Conservation (phyloP, 2,888 invertebrate genomes). For the Gymnoscelis rufifasciata region DNA sequence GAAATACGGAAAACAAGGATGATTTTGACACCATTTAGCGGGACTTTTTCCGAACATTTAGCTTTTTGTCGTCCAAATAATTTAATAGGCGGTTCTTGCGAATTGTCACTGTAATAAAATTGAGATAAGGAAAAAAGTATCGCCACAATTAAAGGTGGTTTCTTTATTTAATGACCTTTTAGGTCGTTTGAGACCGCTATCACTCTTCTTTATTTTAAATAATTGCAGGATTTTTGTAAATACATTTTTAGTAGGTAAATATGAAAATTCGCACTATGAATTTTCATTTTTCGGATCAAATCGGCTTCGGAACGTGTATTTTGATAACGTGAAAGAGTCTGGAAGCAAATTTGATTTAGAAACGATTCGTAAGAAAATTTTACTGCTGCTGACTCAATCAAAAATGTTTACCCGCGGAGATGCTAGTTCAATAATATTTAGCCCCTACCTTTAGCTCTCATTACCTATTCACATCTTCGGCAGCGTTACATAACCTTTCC, state of each 20-base stretch:
- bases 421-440: constrained; percentile 53
- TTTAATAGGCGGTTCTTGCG: constrained; percentile 63
- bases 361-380: constrained; percentile 32
- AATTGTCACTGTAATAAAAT: constrained; percentile 71
- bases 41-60: constrained; percentile 34
- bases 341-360: too few relatives aligned
- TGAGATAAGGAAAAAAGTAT: constrained; percentile 67
- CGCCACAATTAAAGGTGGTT: constrained; percentile 63
- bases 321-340: too few relatives aligned
- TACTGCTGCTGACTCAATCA: constrained; percentile 50
- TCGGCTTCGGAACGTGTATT: too few relatives aligned
- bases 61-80: constrained; percentile 44
- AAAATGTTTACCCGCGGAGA: constrained; percentile 58
- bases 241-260: too few relatives aligned
- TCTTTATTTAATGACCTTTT: constrained; percentile 50
- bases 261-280: too few relatives aligned
- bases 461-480: constrained; percentile 38
- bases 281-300: too few relatives aligned
- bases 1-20: constrained; percentile 50
- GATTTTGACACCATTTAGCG: constrained; percentile 57
- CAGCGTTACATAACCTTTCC: constrained; percentile 23
- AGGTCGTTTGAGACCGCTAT: constrained; percentile 41
- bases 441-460: constrained; percentile 39
- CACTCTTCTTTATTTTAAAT: too few relatives aligned
- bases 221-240: too few relatives aligned